Conservation (phyloP, 1,140 invertebrate genomes). For the Camponotus vicinus region DNA sequence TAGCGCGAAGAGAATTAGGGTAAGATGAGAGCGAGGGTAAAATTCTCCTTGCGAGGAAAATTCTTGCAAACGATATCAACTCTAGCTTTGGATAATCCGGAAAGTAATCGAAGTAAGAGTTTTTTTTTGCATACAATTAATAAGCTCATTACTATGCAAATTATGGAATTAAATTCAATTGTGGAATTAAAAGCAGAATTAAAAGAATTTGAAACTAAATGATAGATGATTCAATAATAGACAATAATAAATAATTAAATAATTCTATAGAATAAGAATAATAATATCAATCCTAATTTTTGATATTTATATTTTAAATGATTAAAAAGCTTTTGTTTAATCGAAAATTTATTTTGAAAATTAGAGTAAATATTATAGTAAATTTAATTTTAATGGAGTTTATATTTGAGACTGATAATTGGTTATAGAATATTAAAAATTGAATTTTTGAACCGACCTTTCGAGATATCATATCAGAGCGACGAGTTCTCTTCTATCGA, state of each 20-base stretch:
- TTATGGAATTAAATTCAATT: neutral
- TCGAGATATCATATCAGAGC: conserved; percentile 27
- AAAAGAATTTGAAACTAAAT: conserved; percentile 70
- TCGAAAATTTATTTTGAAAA: conserved; percentile 8
- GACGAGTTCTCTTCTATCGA: conserved; percentile 52
- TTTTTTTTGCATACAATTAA: neutral
- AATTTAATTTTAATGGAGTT: conserved; percentile 29
- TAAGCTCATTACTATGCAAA: neutral
- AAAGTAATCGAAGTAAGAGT: neutral
- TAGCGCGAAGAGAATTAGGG: conserved; percentile 53
- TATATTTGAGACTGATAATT: neutral
- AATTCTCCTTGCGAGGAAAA: conserved; percentile 28
- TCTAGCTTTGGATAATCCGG: neutral
- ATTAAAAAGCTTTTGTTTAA: conserved; percentile 5
- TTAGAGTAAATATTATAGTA: neutral
- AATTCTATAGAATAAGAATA: neutral
- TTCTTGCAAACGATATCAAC: conserved; percentile 57
- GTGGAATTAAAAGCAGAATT: conserved; percentile 69
- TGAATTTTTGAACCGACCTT: conserved; percentile 14
- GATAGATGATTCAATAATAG: conserved; percentile 20
- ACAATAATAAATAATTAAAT: neutral
- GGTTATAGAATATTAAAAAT: conserved; percentile 23
- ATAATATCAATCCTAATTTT: neutral
- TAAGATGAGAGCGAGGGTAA: conserved; percentile 61
- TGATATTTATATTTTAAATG: neutral